These are phyloP conservation scores for Scrobipalpa costella DNA, from an alignment of 2,888 invertebrate genomes.

Conservation along the genomic window DNA sequence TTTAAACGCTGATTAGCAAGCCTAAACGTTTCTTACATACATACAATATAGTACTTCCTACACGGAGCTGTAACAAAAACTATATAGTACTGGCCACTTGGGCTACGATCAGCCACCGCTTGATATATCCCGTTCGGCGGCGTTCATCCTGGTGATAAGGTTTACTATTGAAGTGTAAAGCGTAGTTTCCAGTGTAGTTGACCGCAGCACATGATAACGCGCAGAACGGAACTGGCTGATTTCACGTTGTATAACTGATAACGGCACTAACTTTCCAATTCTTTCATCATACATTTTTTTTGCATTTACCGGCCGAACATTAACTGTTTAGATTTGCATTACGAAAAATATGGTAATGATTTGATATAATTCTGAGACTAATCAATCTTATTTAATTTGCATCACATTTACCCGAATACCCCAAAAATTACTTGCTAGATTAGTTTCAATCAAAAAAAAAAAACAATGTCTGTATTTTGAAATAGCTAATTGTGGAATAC, in stretches of 20 bases:
- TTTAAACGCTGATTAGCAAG: neutral
- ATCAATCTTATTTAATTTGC: too few species aligned
- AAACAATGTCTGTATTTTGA: too few species aligned
- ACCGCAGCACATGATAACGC: conserved; percentile 32
- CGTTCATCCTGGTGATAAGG: neutral
- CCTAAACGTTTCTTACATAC: neutral
- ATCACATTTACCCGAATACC: too few species aligned
- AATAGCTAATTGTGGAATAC: too few species aligned
- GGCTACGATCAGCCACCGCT: neutral
- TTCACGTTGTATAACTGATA: conserved; percentile 26
- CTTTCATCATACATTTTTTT: conserved; percentile 20
- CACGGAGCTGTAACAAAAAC: neutral
- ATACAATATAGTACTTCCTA: neutral
- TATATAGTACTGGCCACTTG: neutral
- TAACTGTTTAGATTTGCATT: neutral
- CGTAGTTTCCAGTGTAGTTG: neutral
- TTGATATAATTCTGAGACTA: too few species aligned
- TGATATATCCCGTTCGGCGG: neutral
- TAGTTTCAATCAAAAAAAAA: too few species aligned
- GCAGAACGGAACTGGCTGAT: conserved; percentile 32
- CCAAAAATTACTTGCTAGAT: too few species aligned
- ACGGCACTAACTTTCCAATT: conserved; percentile 21
- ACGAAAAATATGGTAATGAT: too few species aligned
- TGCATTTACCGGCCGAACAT: conserved; percentile 22
- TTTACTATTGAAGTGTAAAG: neutral